Evolutionary conservation across 2,888 invertebrate species (phyloP).

Genomic region (Drosophila prostipennis): DNA sequence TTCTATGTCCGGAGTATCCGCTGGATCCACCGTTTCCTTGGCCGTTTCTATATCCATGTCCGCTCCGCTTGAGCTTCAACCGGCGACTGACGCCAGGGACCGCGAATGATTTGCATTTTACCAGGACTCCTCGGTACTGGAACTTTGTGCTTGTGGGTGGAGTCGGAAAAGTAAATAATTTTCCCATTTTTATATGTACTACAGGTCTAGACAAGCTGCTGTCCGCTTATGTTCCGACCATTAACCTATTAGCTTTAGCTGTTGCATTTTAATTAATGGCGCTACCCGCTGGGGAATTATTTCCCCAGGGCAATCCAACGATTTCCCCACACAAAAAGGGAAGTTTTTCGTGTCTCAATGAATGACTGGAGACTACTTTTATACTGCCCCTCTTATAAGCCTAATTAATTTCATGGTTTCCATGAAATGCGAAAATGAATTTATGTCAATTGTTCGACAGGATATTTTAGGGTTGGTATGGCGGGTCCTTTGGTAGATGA

Average conservation of each 20-base stretch:
- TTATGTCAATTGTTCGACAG: slow-evolving; percentile 34
- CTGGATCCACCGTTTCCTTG: slow-evolving; percentile 29
- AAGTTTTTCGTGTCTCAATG: slow-evolving; percentile 17
- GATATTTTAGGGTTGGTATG: slow-evolving; percentile 4
- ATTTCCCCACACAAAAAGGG: slow-evolving; percentile 47
- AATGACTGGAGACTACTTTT: slow-evolving; percentile 1
- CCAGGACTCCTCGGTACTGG: neutral
- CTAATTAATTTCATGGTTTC: slow-evolving; percentile 48
- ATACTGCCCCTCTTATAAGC: slow-evolving; percentile 24
- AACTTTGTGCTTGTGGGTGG: slow-evolving; percentile 13
- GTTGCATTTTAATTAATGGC: slow-evolving; percentile 67
- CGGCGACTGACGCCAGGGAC: slow-evolving; percentile 62
- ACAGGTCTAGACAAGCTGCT: slow-evolving; percentile 30
- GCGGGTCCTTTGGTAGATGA: slow-evolving; percentile 16
- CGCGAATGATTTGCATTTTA: slow-evolving; percentile 46
- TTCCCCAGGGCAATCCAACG: slow-evolving; percentile 43
- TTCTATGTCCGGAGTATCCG: slow-evolving; percentile 34
- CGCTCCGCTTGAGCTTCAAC: slow-evolving; percentile 52
- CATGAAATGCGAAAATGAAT: slow-evolving; percentile 31
- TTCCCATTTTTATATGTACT: slow-evolving; percentile 56
- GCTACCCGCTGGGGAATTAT: slow-evolving; percentile 19
- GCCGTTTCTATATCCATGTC: slow-evolving; percentile 53
- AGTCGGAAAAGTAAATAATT: slow-evolving; percentile 60
- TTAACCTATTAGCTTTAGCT: slow-evolving; percentile 58
- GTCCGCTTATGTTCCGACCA: slow-evolving; percentile 32